Evolutionary conservation across 2,888 invertebrate genomes (phyloP).

Genomic region (Trichopoda pennipes): DNA sequence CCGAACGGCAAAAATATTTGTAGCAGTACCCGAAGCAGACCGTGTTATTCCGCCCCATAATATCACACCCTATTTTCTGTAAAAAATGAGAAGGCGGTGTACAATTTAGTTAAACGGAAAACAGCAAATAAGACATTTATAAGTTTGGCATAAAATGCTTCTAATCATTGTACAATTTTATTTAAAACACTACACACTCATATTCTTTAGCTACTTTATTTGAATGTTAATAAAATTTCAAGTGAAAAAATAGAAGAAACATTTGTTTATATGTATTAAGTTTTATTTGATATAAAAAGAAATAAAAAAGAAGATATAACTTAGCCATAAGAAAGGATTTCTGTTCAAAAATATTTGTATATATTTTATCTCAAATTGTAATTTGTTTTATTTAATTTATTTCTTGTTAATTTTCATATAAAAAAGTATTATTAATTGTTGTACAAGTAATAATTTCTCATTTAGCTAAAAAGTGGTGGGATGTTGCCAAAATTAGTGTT

Average conservation of each 20-base stretch:
- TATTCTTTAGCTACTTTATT: too few relatives aligned
- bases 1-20: slow-evolving; percentile 92
- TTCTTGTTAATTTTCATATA: too few relatives aligned
- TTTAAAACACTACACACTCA: slow-evolving; percentile 8
- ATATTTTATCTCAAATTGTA: too few relatives aligned
- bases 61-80: slow-evolving; percentile 98
- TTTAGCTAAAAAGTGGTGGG: slow-evolving; percentile 40
- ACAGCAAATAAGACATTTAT: slow-evolving; percentile 41
- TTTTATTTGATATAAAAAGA: too few relatives aligned
- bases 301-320: too few relatives aligned
- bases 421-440: too few relatives aligned
- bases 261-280: too few relatives aligned
- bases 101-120: slow-evolving; percentile 10
- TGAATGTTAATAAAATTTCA: too few relatives aligned
- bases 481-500: neutral
- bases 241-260: too few relatives aligned
- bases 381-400: too few relatives aligned
- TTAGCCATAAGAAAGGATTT: too few relatives aligned
- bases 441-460: slow-evolving; percentile 32
- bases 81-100: slow-evolving; percentile 36
- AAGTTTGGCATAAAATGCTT: slow-evolving; percentile 13
- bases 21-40: slow-evolving; percentile 97
- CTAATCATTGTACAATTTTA: slow-evolving; percentile 44
- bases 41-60: slow-evolving; percentile 95
- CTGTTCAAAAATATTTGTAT: too few relatives aligned